Percentiles rank a stretch among this genome's conserved stretches.
phyloP scores from a whole-genome alignment of 2,888 invertebrate genomes.

The Cinara cedri region DNA sequence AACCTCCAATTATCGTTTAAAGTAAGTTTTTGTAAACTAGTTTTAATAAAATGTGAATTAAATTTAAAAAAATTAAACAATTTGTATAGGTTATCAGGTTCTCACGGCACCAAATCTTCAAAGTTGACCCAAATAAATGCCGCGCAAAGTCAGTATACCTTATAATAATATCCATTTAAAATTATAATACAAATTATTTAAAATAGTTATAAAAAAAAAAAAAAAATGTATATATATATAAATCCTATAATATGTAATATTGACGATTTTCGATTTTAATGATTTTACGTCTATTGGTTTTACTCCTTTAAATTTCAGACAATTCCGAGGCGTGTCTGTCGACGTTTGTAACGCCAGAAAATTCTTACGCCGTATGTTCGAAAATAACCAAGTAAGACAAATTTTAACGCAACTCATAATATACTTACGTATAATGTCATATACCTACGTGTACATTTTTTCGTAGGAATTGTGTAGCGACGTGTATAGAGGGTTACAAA shows the following conservation, averaged over 20 bases:
- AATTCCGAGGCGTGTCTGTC: conserved; percentile 1
- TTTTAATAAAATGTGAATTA: background rate
- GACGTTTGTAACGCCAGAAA: background rate
- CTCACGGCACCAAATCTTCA: conserved; percentile 22
- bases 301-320: background rate
- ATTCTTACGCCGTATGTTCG: conserved; percentile 25
- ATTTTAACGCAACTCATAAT: background rate
- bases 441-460: conserved; percentile 11
- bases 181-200: background rate
- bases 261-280: no score
- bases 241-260: no score
- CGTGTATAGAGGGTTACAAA: conserved; percentile 65
- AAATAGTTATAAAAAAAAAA: background rate
- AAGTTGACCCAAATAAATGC: background rate
- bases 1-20: no score
- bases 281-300: background rate
- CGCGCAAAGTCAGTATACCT: background rate
- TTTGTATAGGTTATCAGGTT: background rate
- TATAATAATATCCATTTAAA: background rate
- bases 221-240: no score
- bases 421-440: background rate
- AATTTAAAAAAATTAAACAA: background rate
- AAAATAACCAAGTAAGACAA: conserved; percentile 64
- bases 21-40: no score
- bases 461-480: conserved; percentile 66